Conservation (phyloP, 92 coral and sea anemone species). For the Palythoa grandiflora region DNA sequence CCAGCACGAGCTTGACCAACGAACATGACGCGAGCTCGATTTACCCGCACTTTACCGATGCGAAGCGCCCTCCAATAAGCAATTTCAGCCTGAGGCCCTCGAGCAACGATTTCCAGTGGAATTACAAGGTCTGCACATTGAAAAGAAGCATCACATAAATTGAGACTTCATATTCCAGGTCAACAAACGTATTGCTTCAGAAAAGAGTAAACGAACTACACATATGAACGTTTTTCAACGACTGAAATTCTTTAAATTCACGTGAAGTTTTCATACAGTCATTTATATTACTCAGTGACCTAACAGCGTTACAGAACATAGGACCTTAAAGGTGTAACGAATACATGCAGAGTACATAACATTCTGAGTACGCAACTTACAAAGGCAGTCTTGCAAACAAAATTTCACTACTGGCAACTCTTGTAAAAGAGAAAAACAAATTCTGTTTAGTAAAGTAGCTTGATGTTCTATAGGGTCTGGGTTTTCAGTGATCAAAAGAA, state of each 20-base stretch:
- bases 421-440: too few species aligned
- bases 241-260: background rate
- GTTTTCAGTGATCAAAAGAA: too few species aligned
- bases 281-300: too few species aligned
- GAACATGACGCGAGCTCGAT: conserved; percentile 90
- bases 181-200: background rate
- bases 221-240: background rate
- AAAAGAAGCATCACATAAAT: background rate
- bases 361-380: too few species aligned
- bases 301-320: too few species aligned
- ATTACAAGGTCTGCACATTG: conserved; percentile 32
- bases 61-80: conserved; percentile 81
- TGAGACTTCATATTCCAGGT: background rate
- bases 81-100: conserved; percentile 80
- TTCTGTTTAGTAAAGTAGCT: too few species aligned
- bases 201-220: background rate
- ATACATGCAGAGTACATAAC: too few species aligned
- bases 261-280: too few species aligned
- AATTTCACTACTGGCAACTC: too few species aligned
- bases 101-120: conserved; percentile 81
- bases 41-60: conserved; percentile 75
- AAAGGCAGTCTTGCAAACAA: too few species aligned
- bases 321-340: too few species aligned
- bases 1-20: conserved; percentile 96
- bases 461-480: too few species aligned